Evolutionary conservation across 2,797 vertebrate species (phyloP), one percentile per base, ranked within the genome.

Genomic region (Aeoliscus strigatus): DNA sequence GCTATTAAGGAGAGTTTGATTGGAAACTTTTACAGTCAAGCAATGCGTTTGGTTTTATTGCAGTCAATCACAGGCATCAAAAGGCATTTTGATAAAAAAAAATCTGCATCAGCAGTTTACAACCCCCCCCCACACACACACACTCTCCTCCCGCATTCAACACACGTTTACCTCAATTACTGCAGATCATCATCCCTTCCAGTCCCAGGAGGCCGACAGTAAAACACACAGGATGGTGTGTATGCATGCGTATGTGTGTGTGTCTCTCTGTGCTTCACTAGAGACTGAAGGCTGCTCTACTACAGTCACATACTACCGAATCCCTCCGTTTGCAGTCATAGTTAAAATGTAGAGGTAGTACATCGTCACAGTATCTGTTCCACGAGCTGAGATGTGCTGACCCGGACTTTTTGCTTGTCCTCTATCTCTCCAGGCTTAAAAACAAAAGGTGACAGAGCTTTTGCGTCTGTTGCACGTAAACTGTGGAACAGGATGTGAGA

Each of bases 151-250:
- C 24, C 41, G 54, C 50, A 75, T 69, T 72, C 65, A 47, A 36
- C 35, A 43, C 65, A 69, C 77, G 73, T 77, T 50, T 73, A 62
- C 69, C 70, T 86, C 77, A 81, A 85, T 87, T 85, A 86, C 67
- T 72, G 62, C 68, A 67, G 78, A 83, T 83, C 71, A 72, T 73
- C 73, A 84, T 57, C 66, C 39, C 63, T 58, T 70, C 47, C 62
- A 41, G 56, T 67, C 80, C 75, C 62, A 42, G 32, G 52, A 65
- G 80, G 43, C 42, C 58, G 34, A 1, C 34, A 39, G 58, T 49
- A 66, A 74, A 71, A 73, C 65, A 72, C 65, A 77, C 46, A 67
- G 58, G 56, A 47, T 39, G 14, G 60, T 45, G 43, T 53, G 57
- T 40, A 48, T 46, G 44, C 25, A 24, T 41, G 12, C 26, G 32